These are phyloP conservation scores for Caenorhabditis sp. DNA, from an alignment of 2,888 invertebrate species.

Conservation along the genomic window DNA sequence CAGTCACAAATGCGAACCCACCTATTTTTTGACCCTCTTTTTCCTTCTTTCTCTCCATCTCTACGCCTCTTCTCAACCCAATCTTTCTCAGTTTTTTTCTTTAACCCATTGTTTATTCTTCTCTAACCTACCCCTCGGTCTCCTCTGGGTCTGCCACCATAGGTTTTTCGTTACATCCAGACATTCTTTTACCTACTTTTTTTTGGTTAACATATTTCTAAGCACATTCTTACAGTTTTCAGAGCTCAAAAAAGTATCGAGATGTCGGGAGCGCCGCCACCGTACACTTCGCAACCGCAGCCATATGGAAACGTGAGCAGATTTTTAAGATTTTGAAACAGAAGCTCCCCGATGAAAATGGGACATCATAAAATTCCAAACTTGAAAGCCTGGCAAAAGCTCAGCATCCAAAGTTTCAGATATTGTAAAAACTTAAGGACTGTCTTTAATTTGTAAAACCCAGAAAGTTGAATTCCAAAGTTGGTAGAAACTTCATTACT, in stretches of 20 bases:
- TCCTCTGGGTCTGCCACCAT: neutral
- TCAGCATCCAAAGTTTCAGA: too few species aligned
- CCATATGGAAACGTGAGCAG: constrained; percentile 62
- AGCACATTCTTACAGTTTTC: constrained; percentile 1
- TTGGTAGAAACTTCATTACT: neutral
- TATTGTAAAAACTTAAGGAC: too few species aligned
- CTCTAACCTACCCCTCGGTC: constrained; percentile 12
- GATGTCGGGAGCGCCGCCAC: constrained; percentile 64
- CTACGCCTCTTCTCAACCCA: constrained; percentile 10
- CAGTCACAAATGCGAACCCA: constrained; percentile 3
- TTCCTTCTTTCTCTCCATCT: constrained; percentile 17
- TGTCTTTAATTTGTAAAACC: too few species aligned
- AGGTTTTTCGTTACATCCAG: constrained; percentile 43
- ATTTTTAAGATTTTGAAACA: constrained; percentile 5
- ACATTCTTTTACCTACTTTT: neutral
- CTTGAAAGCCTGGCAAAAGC: too few species aligned
- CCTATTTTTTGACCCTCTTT: neutral
- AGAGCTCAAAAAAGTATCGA: neutral
- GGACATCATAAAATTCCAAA: too few species aligned
- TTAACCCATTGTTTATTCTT: constrained; percentile 40
- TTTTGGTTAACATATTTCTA: neutral
- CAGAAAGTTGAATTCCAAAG: too few species aligned
- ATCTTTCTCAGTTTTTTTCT: constrained; percentile 15
- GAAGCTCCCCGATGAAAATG: neutral
- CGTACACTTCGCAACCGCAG: constrained; percentile 63